phyloP scores from a whole-genome alignment of 2,113 vertebrate genomes.

The Passer domesticus region DNA sequence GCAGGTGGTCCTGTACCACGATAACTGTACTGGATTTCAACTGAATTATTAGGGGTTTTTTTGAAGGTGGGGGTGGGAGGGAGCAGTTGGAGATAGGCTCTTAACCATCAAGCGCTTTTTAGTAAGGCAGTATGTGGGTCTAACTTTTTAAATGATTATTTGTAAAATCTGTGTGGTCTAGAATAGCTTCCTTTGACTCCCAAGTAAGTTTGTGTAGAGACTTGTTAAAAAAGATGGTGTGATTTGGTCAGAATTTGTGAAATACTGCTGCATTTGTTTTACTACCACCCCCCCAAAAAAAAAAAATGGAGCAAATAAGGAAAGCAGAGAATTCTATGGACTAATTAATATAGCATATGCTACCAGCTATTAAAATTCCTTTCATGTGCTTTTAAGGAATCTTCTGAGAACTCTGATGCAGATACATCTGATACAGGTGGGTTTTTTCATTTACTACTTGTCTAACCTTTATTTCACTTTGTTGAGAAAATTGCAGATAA shows the following conservation, averaged over 20 bases:
- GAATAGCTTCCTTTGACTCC: neutral
- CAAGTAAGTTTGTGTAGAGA: neutral
- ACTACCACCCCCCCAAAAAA: too few relatives aligned
- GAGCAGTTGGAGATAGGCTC: neutral
- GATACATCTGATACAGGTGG: neutral
- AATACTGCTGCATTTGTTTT: neutral
- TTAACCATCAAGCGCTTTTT: neutral
- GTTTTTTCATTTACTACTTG: neutral
- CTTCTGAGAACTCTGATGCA: neutral
- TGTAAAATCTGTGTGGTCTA: neutral
- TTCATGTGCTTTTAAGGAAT: slow-evolving; percentile 5
- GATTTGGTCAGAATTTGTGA: neutral
- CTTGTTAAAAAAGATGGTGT: neutral
- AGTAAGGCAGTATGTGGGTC: neutral
- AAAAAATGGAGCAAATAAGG: neutral
- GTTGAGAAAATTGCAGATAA: neutral
- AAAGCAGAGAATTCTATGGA: neutral
- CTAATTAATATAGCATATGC: neutral
- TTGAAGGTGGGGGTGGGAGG: neutral
- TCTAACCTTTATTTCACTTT: neutral
- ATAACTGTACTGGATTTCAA: neutral
- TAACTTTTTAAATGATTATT: neutral
- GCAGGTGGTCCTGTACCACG: neutral
- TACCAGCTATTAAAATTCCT: neutral
- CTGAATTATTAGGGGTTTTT: neutral